phyloP scores from a whole-genome alignment of 1,140 invertebrate species.

The Drosophila busckii region DNA sequence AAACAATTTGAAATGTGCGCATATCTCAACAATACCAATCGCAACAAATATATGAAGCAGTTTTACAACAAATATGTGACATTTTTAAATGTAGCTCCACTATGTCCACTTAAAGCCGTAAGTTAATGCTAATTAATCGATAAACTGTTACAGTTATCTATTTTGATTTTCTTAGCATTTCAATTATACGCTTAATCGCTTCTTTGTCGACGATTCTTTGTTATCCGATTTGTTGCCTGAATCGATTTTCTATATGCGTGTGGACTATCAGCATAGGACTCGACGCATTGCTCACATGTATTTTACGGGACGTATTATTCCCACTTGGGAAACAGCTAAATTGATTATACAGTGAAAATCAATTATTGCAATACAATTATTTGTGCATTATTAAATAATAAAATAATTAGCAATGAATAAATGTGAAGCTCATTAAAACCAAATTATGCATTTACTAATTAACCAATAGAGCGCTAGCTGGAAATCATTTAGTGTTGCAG shows the following conservation, averaged over 20 bases:
- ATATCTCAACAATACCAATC: slow-evolving; percentile 39
- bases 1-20: slow-evolving; percentile 40
- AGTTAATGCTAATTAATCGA: slow-evolving; percentile 1
- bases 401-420: too few relatives aligned
- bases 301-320: slow-evolving; percentile 27
- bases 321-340: neutral
- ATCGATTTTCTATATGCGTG: slow-evolving; percentile 32
- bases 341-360: too few relatives aligned
- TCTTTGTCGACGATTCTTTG: slow-evolving; percentile 41
- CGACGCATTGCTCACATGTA: slow-evolving; percentile 30
- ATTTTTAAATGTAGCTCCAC: slow-evolving; percentile 25
- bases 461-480: too few relatives aligned
- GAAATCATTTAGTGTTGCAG: too few relatives aligned
- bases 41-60: slow-evolving; percentile 40
- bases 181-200: slow-evolving; percentile 41
- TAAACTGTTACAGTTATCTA: neutral
- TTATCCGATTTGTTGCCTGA: slow-evolving; percentile 51
- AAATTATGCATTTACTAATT: too few relatives aligned
- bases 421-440: too few relatives aligned
- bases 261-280: slow-evolving; percentile 25
- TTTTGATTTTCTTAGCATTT: slow-evolving; percentile 27
- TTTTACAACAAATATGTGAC: slow-evolving; percentile 31
- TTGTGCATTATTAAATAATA: neutral
- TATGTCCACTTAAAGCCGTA: slow-evolving; percentile 43
- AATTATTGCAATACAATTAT: too few relatives aligned